phyloP scores from a whole-genome alignment of 2,888 invertebrate genomes.

The Agapostemon virescens region DNA sequence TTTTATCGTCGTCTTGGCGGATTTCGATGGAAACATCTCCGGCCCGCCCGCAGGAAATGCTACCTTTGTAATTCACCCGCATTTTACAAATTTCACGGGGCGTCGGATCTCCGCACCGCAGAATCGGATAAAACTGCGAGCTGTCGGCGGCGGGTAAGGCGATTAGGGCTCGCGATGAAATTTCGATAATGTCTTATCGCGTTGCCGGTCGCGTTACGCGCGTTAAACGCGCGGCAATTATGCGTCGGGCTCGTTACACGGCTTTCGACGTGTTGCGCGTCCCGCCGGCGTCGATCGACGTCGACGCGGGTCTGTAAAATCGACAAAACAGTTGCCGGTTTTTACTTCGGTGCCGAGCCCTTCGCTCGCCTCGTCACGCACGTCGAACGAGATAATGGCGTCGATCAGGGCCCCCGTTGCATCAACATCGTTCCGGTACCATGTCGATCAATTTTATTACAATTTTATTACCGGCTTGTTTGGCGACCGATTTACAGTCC shows the following conservation, averaged over 20 bases:
- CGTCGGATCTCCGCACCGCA: not conserved
- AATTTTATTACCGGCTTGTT: slow-evolving; percentile 7
- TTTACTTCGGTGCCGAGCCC: not conserved
- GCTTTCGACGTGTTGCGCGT: slow-evolving; percentile 17
- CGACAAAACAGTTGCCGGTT: slow-evolving; percentile 18
- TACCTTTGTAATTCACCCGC: not conserved
- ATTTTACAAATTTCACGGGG: not conserved
- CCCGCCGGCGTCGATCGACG: slow-evolving; percentile 3
- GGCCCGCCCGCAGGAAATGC: no score
- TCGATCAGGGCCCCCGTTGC: not conserved
- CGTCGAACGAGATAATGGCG: slow-evolving; percentile 29
- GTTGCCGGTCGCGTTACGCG: slow-evolving; percentile 24
- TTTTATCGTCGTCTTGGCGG: no score
- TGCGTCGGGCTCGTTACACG: slow-evolving; percentile 26
- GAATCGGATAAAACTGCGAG: slow-evolving; percentile 29
- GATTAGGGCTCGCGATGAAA: slow-evolving; percentile 39
- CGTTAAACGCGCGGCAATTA: slow-evolving; percentile 33
- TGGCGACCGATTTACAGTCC: not conserved
- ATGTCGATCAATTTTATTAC: slow-evolving; percentile 4
- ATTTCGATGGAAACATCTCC: no score
- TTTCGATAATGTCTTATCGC: slow-evolving; percentile 53
- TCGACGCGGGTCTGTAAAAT: slow-evolving; percentile 14
- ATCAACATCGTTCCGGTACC: slow-evolving; percentile 1
- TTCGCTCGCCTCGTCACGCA: slow-evolving; percentile 12
- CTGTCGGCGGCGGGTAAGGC: slow-evolving; percentile 13